Conservation (phyloP, 2,888 invertebrate species). For the Neuroscelio doddi region DNA sequence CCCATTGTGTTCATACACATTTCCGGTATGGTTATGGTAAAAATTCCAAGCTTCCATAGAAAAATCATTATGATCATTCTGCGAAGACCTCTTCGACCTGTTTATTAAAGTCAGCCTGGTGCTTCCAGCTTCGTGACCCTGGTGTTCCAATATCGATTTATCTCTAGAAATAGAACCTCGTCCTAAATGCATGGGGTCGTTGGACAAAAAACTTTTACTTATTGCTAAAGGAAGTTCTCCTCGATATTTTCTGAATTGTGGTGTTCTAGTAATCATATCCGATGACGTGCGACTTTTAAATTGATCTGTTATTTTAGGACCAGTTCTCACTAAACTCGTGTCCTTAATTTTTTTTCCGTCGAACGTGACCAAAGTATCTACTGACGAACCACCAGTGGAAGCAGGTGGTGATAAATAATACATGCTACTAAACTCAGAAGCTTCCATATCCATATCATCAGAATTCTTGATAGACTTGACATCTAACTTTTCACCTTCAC, state of each 20-base stretch:
- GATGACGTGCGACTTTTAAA: constrained; percentile 73
- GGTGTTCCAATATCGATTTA: constrained; percentile 5
- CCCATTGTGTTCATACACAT: constrained; percentile 35
- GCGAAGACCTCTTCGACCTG: constrained; percentile 55
- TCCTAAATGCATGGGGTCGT: constrained; percentile 59
- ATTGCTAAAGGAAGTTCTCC: constrained; percentile 81
- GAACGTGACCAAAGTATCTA: constrained; percentile 81
- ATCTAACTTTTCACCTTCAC: constrained; percentile 4
- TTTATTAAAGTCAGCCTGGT: constrained; percentile 47
- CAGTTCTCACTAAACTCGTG: constrained; percentile 75
- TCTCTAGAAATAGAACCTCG: constrained; percentile 68
- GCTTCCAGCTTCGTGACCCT: constrained; percentile 19
- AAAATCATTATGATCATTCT: constrained; percentile 37
- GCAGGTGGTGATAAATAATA: constrained; percentile 82
- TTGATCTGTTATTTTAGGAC: constrained; percentile 67
- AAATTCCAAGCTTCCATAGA: constrained; percentile 31
- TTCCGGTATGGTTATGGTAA: constrained; percentile 31
- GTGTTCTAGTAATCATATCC: constrained; percentile 78
- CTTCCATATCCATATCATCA: constrained; percentile 79
- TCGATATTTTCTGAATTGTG: constrained; percentile 83
- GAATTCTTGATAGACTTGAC: constrained; percentile 2
- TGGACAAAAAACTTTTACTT: constrained; percentile 70
- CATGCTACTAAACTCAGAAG: constrained; percentile 75
- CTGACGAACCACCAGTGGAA: constrained; percentile 63
- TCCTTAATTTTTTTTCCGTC: constrained; percentile 85